Conservation (phyloP, 2,797 vertebrate genomes). For the Pelodytes ibericus region DNA sequence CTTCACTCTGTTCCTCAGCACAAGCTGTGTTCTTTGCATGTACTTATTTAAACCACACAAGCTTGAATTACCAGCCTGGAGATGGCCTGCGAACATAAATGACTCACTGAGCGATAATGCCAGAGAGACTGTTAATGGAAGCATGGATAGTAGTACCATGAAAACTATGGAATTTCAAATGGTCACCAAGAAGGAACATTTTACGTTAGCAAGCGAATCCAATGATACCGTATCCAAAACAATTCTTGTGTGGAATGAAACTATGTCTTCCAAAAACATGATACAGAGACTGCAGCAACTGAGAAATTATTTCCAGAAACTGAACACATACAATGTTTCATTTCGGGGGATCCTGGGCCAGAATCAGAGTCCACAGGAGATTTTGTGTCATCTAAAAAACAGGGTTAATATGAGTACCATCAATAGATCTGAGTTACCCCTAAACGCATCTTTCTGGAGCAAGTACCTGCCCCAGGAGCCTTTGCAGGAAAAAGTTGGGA, state of each 20-base stretch:
- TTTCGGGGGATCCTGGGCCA: slow-evolving; percentile 62
- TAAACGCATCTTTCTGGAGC: slow-evolving; percentile 68
- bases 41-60: too few species aligned
- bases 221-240: not conserved
- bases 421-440: slow-evolving; percentile 67
- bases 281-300: slow-evolving; percentile 68
- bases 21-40: not conserved
- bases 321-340: slow-evolving; percentile 74
- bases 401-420: slow-evolving; percentile 71
- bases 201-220: not conserved
- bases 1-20: not conserved
- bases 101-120: not conserved
- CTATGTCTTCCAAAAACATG: slow-evolving; percentile 73
- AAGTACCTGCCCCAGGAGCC: slow-evolving; percentile 67
- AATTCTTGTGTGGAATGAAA: not conserved
- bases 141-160: not conserved
- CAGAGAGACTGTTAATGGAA: not conserved
- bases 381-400: slow-evolving; percentile 70
- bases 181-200: not conserved
- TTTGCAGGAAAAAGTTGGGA: slow-evolving; percentile 67
- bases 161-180: not conserved
- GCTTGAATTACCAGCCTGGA: too few species aligned
- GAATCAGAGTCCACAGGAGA: slow-evolving; percentile 63
- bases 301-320: slow-evolving; percentile 67
- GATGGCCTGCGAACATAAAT: not conserved